Conservation (phyloP, 53 echinoderm and acorn worm species). For the Paelopatides confundens region DNA sequence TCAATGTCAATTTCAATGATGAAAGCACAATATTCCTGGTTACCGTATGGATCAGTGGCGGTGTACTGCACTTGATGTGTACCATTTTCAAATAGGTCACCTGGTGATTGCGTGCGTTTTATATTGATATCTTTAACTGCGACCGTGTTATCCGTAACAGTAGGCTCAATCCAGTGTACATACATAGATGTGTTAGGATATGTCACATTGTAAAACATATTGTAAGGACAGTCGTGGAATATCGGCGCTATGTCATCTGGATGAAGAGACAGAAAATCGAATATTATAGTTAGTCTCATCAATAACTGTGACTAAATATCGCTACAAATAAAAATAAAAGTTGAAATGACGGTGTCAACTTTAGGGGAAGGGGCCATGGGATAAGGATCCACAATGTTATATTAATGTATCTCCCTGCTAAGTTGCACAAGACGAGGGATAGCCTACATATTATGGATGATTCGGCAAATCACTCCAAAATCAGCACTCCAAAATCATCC, state of each 20-base stretch:
- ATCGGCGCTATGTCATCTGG: slow-evolving; percentile 7
- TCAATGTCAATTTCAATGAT: slow-evolving; percentile 47
- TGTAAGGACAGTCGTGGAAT: slow-evolving; percentile 68
- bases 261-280: background rate
- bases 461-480: too few relatives aligned
- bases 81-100: slow-evolving; percentile 51
- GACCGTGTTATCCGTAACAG: slow-evolving; percentile 52
- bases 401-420: too few relatives aligned
- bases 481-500: too few relatives aligned
- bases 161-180: slow-evolving; percentile 72
- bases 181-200: slow-evolving; percentile 15
- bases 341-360: too few relatives aligned
- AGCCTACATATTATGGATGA: too few relatives aligned
- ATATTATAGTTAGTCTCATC: too few relatives aligned
- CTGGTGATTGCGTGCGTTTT: slow-evolving; percentile 52
- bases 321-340: too few relatives aligned
- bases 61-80: slow-evolving; percentile 56
- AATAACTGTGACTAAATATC: too few relatives aligned
- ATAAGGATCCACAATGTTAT: too few relatives aligned
- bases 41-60: slow-evolving; percentile 62
- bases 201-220: slow-evolving; percentile 36
- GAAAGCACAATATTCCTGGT: slow-evolving; percentile 66
- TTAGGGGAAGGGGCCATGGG: too few relatives aligned
- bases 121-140: slow-evolving; percentile 13
- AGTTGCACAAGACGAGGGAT: too few relatives aligned